Evolutionary conservation across 2,113 vertebrate species (phyloP), one percentile per base, ranked within the genome.

Genomic region (Chaenogobius annularis): DNA sequence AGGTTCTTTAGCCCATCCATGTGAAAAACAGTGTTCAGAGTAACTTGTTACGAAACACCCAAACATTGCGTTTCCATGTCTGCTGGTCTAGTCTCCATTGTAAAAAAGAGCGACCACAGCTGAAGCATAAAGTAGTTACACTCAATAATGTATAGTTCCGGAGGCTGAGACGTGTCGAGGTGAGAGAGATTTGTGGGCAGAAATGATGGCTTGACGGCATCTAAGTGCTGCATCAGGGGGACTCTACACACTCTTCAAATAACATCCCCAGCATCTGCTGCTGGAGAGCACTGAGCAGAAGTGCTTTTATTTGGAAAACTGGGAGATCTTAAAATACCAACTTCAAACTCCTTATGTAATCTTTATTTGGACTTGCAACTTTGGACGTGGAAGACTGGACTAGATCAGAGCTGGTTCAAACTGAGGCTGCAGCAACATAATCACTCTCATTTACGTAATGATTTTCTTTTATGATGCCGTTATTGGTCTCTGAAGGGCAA

Each of bases 111-210:
- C 15, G 50, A 67, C 59, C 77, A 82, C 80, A 72, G 73, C 70
- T 63, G 61, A 72, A 62, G 73, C 73, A 66, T 82, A 58, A 85
- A 85, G 81, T 68, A 69, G 79, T 78, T 75, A 70, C 56, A 56
- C 66, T 88, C 67, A 82, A 87, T 85, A 82, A 83, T 85, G 66
- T 74, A 83, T 79, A 70, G 50, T 82, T 83, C 81, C 78, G 74
- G 72, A 74, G 83, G 84, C 81, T 76, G 74, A 87, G 79, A 78
- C 52, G 43, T 85, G 79, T 80, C 75, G 78, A 19, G 50, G 19
- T 72, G 71, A 66, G 23, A 77, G 74, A 78, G 70, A 76, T 79
- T 75, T 75, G 67, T 83, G 72, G 73, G 65, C 54, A 81, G 66
- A 75, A 85, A 79, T 58, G 31, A 58, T 64, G 72, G 37, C 76